These are phyloP conservation scores for Molorchus minor DNA, from an alignment of 2,888 invertebrate species.

Conservation along the genomic window DNA sequence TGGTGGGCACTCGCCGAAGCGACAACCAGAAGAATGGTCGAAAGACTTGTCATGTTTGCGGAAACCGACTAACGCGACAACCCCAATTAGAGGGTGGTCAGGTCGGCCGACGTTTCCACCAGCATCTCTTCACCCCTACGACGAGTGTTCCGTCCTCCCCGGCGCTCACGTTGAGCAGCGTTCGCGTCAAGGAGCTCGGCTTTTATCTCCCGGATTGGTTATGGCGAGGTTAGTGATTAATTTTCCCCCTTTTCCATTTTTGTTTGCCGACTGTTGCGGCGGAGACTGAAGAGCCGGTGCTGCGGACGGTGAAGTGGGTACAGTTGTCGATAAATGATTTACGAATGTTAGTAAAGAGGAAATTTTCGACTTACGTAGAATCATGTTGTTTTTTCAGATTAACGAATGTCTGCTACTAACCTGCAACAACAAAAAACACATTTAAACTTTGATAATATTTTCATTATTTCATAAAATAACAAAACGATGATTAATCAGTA, in stretches of 20 bases:
- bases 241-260: constrained; percentile 12
- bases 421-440: too few relatives aligned
- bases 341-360: too few relatives aligned
- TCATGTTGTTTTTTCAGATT: too few relatives aligned
- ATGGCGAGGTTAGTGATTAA: constrained; percentile 14
- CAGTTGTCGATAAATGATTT: too few relatives aligned
- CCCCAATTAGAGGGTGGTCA: constrained; percentile 23
- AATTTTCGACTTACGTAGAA: too few relatives aligned
- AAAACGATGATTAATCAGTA: too few relatives aligned
- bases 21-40: constrained; percentile 18
- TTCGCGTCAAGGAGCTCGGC: not conserved
- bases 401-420: too few relatives aligned
- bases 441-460: too few relatives aligned
- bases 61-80: constrained; percentile 9
- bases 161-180: constrained; percentile 9
- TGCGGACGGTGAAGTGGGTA: constrained; percentile 2
- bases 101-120: constrained; percentile 3
- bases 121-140: not conserved
- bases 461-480: too few relatives aligned
- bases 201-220: constrained; percentile 14
- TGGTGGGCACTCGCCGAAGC: constrained; percentile 6
- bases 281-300: not conserved
- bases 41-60: constrained; percentile 8
- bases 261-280: constrained; percentile 3
- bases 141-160: constrained; percentile 26